Conservation (phyloP, 2,888 invertebrate species). For the Scaptomyza parva region DNA sequence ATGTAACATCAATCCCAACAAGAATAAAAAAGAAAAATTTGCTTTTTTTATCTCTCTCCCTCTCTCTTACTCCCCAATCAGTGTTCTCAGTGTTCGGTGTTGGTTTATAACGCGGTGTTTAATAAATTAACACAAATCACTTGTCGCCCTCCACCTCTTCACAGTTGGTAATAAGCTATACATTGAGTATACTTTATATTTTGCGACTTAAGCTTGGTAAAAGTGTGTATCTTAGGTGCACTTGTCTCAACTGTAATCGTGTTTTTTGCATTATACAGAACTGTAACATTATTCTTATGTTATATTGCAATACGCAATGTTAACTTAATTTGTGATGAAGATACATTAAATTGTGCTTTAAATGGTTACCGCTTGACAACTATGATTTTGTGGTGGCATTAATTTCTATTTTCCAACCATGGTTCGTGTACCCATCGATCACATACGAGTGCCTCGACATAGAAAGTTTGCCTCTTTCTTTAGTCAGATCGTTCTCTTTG, state of each 20-base stretch:
- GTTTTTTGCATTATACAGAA: not conserved
- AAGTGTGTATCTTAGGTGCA: constrained; percentile 8
- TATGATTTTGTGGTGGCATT: not conserved
- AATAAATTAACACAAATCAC: constrained; percentile 39
- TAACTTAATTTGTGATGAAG: not conserved
- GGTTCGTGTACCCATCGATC: constrained; percentile 19
- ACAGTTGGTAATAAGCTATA: constrained; percentile 42
- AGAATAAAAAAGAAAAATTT: constrained; percentile 2
- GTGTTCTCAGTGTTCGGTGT: constrained; percentile 72
- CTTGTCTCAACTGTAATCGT: not conserved
- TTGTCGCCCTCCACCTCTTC: constrained; percentile 20
- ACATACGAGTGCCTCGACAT: not conserved
- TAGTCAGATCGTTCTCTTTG: constrained; percentile 26
- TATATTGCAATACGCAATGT: not conserved
- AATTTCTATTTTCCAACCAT: constrained; percentile 6
- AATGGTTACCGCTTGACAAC: constrained; percentile 23
- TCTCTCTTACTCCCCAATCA: constrained; percentile 17
- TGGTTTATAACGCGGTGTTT: constrained; percentile 56
- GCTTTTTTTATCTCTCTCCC: constrained; percentile 11
- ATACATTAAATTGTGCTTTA: not conserved
- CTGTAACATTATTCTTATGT: not conserved
- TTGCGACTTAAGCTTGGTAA: not conserved
- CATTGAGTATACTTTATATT: not conserved
- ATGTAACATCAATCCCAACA: constrained; percentile 51
- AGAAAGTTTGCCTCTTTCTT: constrained; percentile 5